Percentiles rank a stretch among this genome's conserved stretches.
These are phyloP conservation scores for Pardalotus punctatus DNA, from an alignment of 2,113 vertebrate species.

Conservation along the genomic window DNA sequence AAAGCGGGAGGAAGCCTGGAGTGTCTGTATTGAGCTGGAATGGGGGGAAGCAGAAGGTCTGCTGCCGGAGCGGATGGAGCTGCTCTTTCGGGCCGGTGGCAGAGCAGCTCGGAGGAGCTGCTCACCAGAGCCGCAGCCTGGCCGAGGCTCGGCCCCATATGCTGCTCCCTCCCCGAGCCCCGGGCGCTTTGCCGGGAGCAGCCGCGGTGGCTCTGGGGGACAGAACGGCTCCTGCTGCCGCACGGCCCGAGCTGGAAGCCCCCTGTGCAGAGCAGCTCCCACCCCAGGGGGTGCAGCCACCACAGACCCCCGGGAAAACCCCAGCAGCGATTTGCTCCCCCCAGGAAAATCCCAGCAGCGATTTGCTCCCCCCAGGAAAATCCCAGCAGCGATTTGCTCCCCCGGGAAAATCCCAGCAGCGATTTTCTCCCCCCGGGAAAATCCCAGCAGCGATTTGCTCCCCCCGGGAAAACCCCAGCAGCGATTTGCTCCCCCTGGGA, in stretches of 20 bases:
- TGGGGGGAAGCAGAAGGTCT: neutral
- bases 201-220: neutral
- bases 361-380: fast-evolving
- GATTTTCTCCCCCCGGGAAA: fast-evolving
- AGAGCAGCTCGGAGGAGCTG: neutral
- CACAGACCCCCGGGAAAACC: fast-evolving
- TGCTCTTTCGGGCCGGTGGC: conserved; percentile 22
- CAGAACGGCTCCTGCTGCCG: fast-evolving
- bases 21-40: neutral
- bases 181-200: neutral
- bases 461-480: fast-evolving
- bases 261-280: neutral
- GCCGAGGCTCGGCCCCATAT: neutral
- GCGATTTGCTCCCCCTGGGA: neutral
- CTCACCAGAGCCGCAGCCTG: neutral
- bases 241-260: neutral
- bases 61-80: neutral
- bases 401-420: fast-evolving
- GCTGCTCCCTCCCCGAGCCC: neutral
- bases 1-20: neutral
- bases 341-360: fast-evolving
- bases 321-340: fast-evolving
- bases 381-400: fast-evolving
- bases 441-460: fast-evolving
- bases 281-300: fast-evolving